phyloP scores from a whole-genome alignment of 2,113 vertebrate genomes.

The Nesoenas mayeri region DNA sequence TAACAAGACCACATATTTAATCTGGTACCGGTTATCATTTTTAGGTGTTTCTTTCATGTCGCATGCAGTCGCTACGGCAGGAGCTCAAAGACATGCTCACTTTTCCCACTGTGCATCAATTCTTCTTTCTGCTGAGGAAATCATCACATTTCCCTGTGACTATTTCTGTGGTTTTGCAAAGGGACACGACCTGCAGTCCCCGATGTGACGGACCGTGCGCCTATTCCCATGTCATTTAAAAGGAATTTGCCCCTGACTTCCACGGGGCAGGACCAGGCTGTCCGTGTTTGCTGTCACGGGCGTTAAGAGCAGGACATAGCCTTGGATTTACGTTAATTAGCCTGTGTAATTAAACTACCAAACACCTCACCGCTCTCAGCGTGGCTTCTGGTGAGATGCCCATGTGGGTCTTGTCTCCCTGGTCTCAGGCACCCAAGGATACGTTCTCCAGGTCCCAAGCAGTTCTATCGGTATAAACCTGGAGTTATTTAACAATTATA shows the following conservation, averaged over 20 bases:
- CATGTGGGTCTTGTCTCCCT: fast-evolving
- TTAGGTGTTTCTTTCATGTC: not conserved
- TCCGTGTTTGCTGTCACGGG: fast-evolving
- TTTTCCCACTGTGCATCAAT: not conserved
- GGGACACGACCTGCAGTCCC: not conserved
- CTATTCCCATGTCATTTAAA: fast-evolving
- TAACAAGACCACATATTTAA: not conserved
- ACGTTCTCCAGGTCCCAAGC: not conserved
- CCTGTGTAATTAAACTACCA: not conserved
- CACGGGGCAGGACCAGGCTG: not conserved
- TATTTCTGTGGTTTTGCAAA: not conserved
- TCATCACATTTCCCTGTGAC: fast-evolving
- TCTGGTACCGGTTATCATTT: not conserved
- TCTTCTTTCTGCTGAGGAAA: not conserved
- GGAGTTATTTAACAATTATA: not conserved
- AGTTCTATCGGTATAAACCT: not conserved
- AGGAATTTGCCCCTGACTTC: not conserved
- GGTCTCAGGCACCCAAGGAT: not conserved
- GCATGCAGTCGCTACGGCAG: fast-evolving
- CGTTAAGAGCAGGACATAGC: not conserved
- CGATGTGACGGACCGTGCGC: fast-evolving
- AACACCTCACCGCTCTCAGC: not conserved
- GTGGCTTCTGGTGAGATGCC: not conserved
- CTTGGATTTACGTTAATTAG: not conserved
- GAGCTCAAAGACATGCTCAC: not conserved